These are phyloP conservation scores for Asobara japonica DNA, from an alignment of 1,140 invertebrate species.

Conservation along the genomic window DNA sequence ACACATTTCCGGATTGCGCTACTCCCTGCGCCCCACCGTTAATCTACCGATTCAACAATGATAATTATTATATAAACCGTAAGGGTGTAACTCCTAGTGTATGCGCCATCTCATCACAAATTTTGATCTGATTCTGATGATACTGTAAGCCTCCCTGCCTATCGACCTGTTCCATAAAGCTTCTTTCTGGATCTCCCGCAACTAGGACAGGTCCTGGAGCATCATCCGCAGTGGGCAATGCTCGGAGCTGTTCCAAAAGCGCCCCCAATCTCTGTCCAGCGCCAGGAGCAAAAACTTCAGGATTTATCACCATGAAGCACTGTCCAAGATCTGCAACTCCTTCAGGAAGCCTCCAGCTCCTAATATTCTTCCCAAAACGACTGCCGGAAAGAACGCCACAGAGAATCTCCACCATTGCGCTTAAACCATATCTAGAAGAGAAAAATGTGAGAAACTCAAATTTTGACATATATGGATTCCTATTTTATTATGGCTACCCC, in stretches of 20 bases:
- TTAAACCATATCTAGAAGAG: conserved; percentile 89
- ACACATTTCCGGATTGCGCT: no score
- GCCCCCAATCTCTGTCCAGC: conserved; percentile 80
- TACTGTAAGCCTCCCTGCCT: conserved; percentile 81
- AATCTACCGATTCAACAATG: no score
- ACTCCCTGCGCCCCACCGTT: no score
- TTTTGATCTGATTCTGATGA: conserved; percentile 77
- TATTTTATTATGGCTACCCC: no score
- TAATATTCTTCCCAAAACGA: conserved; percentile 75
- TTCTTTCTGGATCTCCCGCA: conserved; percentile 86
- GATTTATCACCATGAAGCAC: conserved; percentile 91
- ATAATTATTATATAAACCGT: no score
- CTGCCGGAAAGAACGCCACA: conserved; percentile 77
- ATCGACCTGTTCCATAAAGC: conserved; percentile 74
- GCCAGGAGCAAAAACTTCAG: conserved; percentile 81
- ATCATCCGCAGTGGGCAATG: conserved; percentile 63
- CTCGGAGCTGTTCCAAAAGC: conserved; percentile 68
- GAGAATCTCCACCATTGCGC: conserved; percentile 87
- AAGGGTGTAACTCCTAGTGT: conserved; percentile 69
- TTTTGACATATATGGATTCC: no score
- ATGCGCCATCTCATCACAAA: conserved; percentile 66
- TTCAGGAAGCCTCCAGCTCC: conserved; percentile 77
- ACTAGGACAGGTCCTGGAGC: conserved; percentile 83
- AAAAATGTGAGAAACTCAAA: no score
- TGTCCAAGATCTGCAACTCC: conserved; percentile 85